Base-by-base conservation (phyloP, 2,888 invertebrate species). In the Aleiodes leptofemur region DNA sequence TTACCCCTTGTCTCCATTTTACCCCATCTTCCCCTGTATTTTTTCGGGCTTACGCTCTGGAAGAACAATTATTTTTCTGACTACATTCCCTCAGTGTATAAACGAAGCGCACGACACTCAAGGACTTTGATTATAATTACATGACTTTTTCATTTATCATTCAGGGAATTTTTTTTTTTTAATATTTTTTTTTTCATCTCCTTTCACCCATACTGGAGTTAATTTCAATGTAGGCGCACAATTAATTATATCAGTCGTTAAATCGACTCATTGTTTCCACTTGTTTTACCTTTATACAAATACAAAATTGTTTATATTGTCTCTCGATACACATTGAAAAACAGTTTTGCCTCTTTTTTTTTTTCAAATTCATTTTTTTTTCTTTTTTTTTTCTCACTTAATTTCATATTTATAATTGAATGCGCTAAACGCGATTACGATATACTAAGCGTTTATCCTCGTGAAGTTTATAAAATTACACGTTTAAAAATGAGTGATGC, bases 301-400 rank as follows among this genome's bases (percentile, higher is more conserved):
- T 87, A 88, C 87, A 88, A 88, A 88, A 86, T 86, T 80, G 85
- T 84, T 79, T 85, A 88, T 87, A 87, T 87, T 86, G 86, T 87
- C 86, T 83, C 85, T 83, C 84, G 83, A 81, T 84, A 85, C 83
- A 84, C 80, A 83, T 86, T 83, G 84, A 85, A 86, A 23, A 86
- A 84, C 81, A 55, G 69, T 59, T 76, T 74, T 50, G 59, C 81
- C 77, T 72, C 68, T 76, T 77, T 77, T 66, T 69, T 69, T 76
- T 69, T 48, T 34, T 34, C 4, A 34, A 34, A 34, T 34, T 34
- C 1, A 34, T 34, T 34, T 34, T 48, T 75, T 43, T 64, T 56
- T 43, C 61, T 72, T 38, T 34, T 72, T 48, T 69, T 34, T 72
- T 69, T 34, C 69, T 69, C 56, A 48, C 57, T 75, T 76, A 69